Conservation (phyloP, 2,888 invertebrate species). For the Abscondita cerata region DNA sequence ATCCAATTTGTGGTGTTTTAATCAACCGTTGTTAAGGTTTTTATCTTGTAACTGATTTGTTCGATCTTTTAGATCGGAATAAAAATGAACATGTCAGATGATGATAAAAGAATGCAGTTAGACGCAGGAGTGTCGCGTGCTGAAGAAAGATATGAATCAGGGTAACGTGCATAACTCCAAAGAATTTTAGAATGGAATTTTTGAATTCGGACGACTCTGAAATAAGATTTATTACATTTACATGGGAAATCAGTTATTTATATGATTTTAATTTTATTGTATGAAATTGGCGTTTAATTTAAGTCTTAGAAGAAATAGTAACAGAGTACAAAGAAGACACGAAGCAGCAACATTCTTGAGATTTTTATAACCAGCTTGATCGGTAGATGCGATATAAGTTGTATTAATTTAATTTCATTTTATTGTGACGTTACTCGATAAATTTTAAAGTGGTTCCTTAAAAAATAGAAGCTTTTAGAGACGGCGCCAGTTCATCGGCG, state of each 20-base stretch:
- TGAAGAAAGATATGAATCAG: conserved; percentile 19
- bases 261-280: conserved; percentile 16
- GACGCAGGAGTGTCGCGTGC: conserved; percentile 48
- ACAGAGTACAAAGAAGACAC: conserved; percentile 25
- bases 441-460: conserved; percentile 51
- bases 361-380: conserved; percentile 51
- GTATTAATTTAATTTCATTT: conserved; percentile 59
- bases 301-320: conserved; percentile 17
- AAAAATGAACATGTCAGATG: conserved; percentile 46
- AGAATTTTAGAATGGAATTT: conserved; percentile 23
- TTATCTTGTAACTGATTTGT: conserved; percentile 45
- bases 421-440: conserved; percentile 57
- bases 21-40: conserved; percentile 30
- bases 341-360: conserved; percentile 54
- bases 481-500: conserved; percentile 56
- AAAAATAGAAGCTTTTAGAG: conserved; percentile 48
- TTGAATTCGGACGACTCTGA: conserved; percentile 12
- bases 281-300: conserved; percentile 15
- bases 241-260: conserved; percentile 16
- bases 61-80: conserved; percentile 38
- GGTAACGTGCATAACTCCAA: conserved; percentile 21
- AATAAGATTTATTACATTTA: conserved; percentile 20
- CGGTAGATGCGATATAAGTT: conserved; percentile 43
- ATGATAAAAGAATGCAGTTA: conserved; percentile 46
- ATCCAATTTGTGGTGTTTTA: conserved; percentile 17